Evolutionary conservation across 2,113 vertebrate genomes (phyloP).

Genomic region (Chlorodrepanis virens): DNA sequence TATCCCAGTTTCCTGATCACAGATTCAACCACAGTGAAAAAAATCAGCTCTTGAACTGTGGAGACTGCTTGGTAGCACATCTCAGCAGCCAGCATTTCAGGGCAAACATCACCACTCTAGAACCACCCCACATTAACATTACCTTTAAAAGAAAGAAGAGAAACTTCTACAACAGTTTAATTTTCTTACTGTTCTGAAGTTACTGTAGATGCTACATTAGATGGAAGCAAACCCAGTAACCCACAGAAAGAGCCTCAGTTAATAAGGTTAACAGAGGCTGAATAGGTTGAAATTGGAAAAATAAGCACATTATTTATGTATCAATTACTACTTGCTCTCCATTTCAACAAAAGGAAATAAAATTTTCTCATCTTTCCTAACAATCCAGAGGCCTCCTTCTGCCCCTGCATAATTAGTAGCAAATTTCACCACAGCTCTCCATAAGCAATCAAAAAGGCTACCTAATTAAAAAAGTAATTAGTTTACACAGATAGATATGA

Average conservation of each 20-base stretch:
- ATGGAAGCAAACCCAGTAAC: slow-evolving; percentile 1
- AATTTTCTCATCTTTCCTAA: slow-evolving; percentile 35
- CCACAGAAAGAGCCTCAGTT: neutral
- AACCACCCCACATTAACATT: neutral
- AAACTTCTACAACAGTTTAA: neutral
- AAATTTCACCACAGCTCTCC: slow-evolving; percentile 51
- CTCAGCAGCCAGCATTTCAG: neutral
- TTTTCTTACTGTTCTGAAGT: neutral
- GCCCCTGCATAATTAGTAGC: slow-evolving; percentile 45
- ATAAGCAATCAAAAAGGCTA: slow-evolving; percentile 58
- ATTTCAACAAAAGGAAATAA: slow-evolving; percentile 54
- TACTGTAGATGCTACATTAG: neutral
- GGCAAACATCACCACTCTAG: neutral
- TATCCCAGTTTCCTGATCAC: neutral
- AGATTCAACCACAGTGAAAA: neutral
- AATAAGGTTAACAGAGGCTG: slow-evolving; percentile 38
- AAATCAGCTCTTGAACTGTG: neutral
- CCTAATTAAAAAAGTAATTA: slow-evolving; percentile 67
- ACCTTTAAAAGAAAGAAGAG: neutral
- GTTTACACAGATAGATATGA: slow-evolving; percentile 56
- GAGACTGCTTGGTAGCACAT: neutral
- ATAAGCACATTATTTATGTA: slow-evolving; percentile 41
- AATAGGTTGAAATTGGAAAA: slow-evolving; percentile 43
- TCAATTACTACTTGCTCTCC: slow-evolving; percentile 23
- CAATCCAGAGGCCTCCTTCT: slow-evolving; percentile 30